Evolutionary conservation across 2,888 invertebrate genomes (phyloP), one percentile per base, ranked within the genome.

Genomic region (Ochropleura leucogaster): DNA sequence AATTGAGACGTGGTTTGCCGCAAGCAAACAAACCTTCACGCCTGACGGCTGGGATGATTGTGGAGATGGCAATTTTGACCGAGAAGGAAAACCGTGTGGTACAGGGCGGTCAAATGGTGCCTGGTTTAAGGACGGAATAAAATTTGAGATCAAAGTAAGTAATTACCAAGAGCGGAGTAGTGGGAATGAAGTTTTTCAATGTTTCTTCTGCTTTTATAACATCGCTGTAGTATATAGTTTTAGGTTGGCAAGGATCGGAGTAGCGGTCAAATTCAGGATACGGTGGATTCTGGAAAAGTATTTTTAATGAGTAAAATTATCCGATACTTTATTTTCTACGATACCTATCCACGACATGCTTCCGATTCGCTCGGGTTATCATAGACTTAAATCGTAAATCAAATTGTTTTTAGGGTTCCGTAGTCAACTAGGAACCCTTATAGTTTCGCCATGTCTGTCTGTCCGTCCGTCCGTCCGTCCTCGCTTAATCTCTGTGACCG

Each of bases 171-270:
- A 94, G 84, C 5, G 90, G 91, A 62, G 92, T 92, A 66, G 60
- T 63, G 4, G 89, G 90, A 96, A 98, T 77, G 96, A 97, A 62
- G 96, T 97, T 71, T 97, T 93, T 93, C 66, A 97, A 94, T 55
- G 97, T 93, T 6, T 97, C 96, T 3, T 97, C 96, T 57, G 98
- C 98, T 72, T 97, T 97, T 74, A 96, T 95, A 60, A 97, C 93
- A 76, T 97, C 97, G 85, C 97, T 96, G 84, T 97, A 97, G 49
- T 90, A 89, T 62, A 97, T 90, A 7, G 90, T 88, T 88, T 89
- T 92, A 44, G 94, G 94, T 68, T 91, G 88, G 88, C 89, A 77
- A 51, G 91, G 89, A 82, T 94, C 91, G 77, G 92, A 93, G 75
- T 73, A 86, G 2, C 80, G 80, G 77, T 94, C 94, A 63, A 85